Evolutionary conservation across 1,140 invertebrate genomes (phyloP), one percentile per base, ranked within the genome.

Genomic region (Pseudomyrmex dendroicus): DNA sequence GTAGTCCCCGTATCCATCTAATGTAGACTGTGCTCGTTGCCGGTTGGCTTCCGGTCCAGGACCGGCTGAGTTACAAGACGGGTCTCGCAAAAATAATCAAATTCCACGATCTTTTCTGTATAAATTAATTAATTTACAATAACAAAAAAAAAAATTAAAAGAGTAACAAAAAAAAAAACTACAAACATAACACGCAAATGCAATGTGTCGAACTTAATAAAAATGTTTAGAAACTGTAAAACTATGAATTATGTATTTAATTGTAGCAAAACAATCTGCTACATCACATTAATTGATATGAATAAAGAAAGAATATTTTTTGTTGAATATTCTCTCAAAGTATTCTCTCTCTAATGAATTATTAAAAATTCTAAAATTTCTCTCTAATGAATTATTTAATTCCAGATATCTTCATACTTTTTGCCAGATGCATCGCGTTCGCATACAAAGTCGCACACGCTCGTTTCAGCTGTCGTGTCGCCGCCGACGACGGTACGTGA

Each of bases 1-100:
- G 83, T 89, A 66, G 82, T 86, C 82, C 73, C 77, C 83, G 63
- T 83, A 82, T 64, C 86, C 87, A 88, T 64, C 86, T 88, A 88
- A 87, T 83, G 86, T 84, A 74, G 66, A 74, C 83, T 82, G 61
- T 64, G 73, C 82, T 88, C 85, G 62, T 70, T 74, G 74, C 74
- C 48, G 72, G 72, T 70, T 82, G 46, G 70, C 68, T 88, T 88
- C 86, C 86, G 84, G 85, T 84, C 50, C 83, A 82, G 85, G 64
- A 44, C 54, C 76, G 64, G 54, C 12, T 12, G 44, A 9, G 50
- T 72, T 44, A 22, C 35, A 67, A 20, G n/a, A 4, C n/a, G 13
- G 48, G 48, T 1, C 22, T 54, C 64, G 25, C 12, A 35, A 17
- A 20, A 9, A 15, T 63, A 13, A 20, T 13, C 15, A 13, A 35